Evolutionary conservation across 1,140 invertebrate genomes (phyloP), one percentile per base, ranked within the genome.

Genomic region (Drosophila athabasca): DNA sequence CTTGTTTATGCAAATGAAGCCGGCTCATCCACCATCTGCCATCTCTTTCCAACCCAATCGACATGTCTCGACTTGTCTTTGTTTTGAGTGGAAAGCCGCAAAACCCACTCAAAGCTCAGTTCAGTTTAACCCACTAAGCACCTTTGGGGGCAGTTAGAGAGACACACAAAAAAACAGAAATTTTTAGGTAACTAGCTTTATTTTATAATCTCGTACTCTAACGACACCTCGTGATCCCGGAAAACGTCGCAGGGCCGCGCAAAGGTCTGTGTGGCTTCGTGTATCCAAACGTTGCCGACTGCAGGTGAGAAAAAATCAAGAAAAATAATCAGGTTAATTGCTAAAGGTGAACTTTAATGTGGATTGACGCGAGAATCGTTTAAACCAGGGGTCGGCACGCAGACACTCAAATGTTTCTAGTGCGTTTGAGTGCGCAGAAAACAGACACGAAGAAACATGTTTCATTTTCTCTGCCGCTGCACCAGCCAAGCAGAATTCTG

Each of bases 241-340:
- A 93, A 92, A 54, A 94, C 84, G 43, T 92, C 94, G 91, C 97
- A 98, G 6, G 96, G 96, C 80, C 96, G 92, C 24, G 93, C 90
- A 90, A 98, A 97, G 92, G 98, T 97, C 93, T 99, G 97, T 51
- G 96, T 97, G 75, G 94, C 91, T 91, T 98, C 97, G 91, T 98
- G 97, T 52, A 98, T 95, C 97, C 97, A 99, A 93, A 98, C 97
- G 92, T 99, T 99, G 22, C 95, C 96, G 29, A 98, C 97, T 96
- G 91, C 15, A 52, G 92, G 35, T 35, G 17, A 31, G 60, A 94
- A 74, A 59, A 75, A 51, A 46, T 51, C 39, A 93, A 46, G 66
- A 6, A 26, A 35, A 54, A 44, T 62, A 49, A 54, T 54, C 54
- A 39, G 24, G 7, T 61, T 58, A 60, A 77, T 69, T 49, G 26